Percentiles rank a stretch among this genome's conserved stretches.
phyloP scores from a whole-genome alignment of 2,797 vertebrate species.

The Cynodonichthys magdalenae region DNA sequence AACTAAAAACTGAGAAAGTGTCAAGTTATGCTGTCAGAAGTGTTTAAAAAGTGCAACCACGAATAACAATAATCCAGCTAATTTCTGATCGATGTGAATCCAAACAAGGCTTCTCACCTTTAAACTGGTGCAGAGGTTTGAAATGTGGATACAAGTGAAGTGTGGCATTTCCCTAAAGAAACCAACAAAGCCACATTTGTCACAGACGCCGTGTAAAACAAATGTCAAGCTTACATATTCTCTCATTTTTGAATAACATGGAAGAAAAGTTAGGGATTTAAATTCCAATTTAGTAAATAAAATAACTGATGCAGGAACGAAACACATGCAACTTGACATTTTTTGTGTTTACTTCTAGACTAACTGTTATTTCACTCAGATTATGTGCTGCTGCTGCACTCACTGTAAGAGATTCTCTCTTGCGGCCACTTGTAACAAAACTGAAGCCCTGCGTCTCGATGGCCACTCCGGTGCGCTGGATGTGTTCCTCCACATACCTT shows the following conservation, averaged over 20 bases:
- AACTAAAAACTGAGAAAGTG: too few species aligned
- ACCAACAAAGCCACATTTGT: constrained; percentile 1
- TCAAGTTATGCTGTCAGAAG: neutral
- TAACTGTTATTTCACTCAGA: constrained; percentile 2
- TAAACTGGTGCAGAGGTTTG: constrained; percentile 85
- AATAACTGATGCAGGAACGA: neutral
- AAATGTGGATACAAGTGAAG: constrained; percentile 91
- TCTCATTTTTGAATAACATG: neutral
- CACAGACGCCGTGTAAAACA: neutral
- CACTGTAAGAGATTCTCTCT: constrained; percentile 88
- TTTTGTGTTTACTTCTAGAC: neutral
- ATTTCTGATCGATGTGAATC: neutral
- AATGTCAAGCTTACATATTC: neutral
- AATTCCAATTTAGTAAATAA: neutral
- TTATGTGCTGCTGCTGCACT: constrained; percentile 40
- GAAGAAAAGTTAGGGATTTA: neutral
- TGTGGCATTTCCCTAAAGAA: constrained; percentile 85
- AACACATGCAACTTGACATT: neutral
- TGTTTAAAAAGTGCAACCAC: neutral
- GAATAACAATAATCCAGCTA: too few species aligned
- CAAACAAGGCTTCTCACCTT: constrained; percentile 73
- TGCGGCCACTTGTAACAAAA: constrained; percentile 87
- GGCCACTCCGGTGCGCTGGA: constrained; percentile 87
- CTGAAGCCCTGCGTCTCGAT: constrained; percentile 89
- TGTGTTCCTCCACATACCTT: constrained; percentile 90